Evolutionary conservation across 2,113 vertebrate species (phyloP).

Genomic region (Climacteris rufus): DNA sequence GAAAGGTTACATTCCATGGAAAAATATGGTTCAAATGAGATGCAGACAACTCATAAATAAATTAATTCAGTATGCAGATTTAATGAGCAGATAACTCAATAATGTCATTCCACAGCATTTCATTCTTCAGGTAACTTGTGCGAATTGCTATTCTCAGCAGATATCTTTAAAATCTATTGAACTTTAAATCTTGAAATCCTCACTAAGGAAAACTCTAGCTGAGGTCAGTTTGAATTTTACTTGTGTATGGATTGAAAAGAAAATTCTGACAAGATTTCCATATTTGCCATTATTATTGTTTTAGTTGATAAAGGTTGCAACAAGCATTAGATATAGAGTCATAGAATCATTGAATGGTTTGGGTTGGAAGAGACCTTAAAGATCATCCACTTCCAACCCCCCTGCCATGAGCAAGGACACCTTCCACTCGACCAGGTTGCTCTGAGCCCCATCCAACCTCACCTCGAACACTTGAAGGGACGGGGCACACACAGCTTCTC

Average conservation of each 20-base stretch:
- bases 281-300: neutral
- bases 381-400: neutral
- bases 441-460: neutral
- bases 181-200: neutral
- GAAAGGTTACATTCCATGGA: neutral
- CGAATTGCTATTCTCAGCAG: neutral
- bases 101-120: neutral
- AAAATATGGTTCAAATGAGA: slow-evolving; percentile 1
- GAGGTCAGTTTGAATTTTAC: neutral
- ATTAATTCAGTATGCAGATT: neutral
- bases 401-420: neutral
- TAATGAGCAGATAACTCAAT: neutral
- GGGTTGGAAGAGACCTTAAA: neutral
- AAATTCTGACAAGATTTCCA: neutral
- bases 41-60: neutral
- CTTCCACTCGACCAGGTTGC: neutral
- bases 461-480: neutral
- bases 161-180: neutral
- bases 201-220: neutral
- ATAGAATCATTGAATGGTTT: neutral
- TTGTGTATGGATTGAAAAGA: neutral
- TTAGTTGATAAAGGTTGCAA: neutral
- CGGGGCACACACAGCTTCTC: neutral
- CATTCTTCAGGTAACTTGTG: slow-evolving; percentile 11
- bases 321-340: neutral